These are phyloP conservation scores for Platichthys flesus DNA, from an alignment of 2,113 vertebrate species.

Conservation along the genomic window DNA sequence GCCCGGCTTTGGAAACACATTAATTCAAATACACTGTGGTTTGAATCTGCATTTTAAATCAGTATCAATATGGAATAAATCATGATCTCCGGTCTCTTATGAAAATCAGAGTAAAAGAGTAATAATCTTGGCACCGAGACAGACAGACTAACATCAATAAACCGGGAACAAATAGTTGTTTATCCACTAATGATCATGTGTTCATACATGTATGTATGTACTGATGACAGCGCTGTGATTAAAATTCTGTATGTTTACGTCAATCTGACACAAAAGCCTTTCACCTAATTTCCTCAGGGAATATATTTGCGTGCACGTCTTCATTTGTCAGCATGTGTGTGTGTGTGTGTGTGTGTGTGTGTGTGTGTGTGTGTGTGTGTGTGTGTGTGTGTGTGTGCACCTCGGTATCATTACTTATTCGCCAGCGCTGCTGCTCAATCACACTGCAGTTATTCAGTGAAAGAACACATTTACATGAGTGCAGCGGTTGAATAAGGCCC, in stretches of 20 bases:
- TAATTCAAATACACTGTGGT: constrained; percentile 1
- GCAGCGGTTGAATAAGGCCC: constrained; percentile 43
- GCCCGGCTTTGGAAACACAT: background rate
- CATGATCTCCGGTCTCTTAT: constrained; percentile 14
- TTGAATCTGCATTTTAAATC: constrained; percentile 13
- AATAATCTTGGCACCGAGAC: constrained; percentile 20
- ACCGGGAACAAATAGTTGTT: constrained; percentile 26
- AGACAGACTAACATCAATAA: constrained; percentile 38
- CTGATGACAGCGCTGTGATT: constrained; percentile 15
- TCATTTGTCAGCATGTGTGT: constrained; percentile 23
- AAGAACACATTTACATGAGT: constrained; percentile 61
- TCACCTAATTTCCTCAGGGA: constrained; percentile 16
- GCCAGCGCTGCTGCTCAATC: constrained; percentile 52
- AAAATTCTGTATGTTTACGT: constrained; percentile 12
- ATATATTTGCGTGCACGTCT: background rate
- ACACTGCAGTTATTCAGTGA: constrained; percentile 44
- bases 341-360: constrained; percentile 28
- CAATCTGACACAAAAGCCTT: constrained; percentile 20
- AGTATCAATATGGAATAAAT: constrained; percentile 7
- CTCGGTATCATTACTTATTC: constrained; percentile 57
- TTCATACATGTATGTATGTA: constrained; percentile 9
- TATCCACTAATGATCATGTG: constrained; percentile 18
- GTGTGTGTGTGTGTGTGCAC: constrained; percentile 34
- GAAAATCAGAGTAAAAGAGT: constrained; percentile 2
- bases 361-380: constrained; percentile 25